These are phyloP conservation scores for Hippopotamyrus pictus DNA, from an alignment of 2,797 vertebrate species.

Conservation along the genomic window DNA sequence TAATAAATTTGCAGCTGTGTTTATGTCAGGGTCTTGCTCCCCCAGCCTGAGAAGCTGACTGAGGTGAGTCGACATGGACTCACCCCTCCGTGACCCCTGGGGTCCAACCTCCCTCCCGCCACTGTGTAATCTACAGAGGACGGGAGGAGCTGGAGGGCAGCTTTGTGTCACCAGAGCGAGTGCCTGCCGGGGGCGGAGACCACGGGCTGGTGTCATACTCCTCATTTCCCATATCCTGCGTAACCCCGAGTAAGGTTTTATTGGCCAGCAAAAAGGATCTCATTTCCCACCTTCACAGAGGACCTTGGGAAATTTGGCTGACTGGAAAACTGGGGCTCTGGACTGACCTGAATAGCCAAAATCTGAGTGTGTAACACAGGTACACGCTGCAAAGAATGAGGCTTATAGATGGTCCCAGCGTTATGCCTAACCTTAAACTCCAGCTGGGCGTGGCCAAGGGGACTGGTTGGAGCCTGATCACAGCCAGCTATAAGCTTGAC, in stretches of 20 bases:
- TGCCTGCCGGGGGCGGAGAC: neutral
- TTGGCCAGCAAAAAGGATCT: neutral
- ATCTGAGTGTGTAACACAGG: neutral
- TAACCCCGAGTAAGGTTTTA: neutral
- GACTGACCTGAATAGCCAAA: neutral
- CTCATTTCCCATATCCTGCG: neutral
- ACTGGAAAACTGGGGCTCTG: neutral
- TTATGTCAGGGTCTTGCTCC: neutral
- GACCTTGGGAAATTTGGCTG: neutral
- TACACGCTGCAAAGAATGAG: neutral
- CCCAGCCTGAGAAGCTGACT: neutral
- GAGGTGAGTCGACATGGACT: neutral
- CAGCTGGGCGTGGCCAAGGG: neutral
- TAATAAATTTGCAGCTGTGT: constrained; percentile 6
- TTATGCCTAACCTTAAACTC: neutral
- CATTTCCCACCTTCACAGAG: neutral
- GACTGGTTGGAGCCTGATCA: neutral
- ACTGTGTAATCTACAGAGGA: neutral
- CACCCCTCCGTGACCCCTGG: neutral
- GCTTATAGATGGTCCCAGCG: neutral
- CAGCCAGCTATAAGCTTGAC: neutral
- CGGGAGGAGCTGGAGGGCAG: neutral
- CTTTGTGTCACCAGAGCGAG: neutral
- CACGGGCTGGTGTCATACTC: neutral
- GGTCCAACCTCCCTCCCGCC: neutral